Base-by-base conservation (phyloP, 2,113 vertebrate species). In the Ctenomys sociabilis region DNA sequence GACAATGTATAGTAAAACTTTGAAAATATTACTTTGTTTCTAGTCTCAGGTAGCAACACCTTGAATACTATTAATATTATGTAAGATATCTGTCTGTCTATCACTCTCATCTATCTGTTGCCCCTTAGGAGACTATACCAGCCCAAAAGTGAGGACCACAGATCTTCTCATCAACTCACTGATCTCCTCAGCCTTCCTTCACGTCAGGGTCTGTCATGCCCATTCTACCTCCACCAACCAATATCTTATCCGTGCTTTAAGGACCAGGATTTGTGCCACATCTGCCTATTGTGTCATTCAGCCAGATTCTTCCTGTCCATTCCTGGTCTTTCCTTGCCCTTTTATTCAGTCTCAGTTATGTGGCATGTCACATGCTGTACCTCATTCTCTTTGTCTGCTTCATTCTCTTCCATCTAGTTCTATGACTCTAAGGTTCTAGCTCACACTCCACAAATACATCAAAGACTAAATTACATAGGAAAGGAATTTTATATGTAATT, bases 361-460 rank as follows among this genome's bases (percentile, higher is more conserved):
- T 0, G 37, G 21, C 77, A 5, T 52, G 2, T 22, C 40, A 16
- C 28, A 40, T 0, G 2, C 19, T 4, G 21, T 43, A 5, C n/a
- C 81, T 16, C 57, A 13, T 85, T 37, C 6, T 40, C 37, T 4
- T 40, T 1, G 12, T 49, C 21, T 70, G 1, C 59, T 57, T 16
- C 13, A 40, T 59, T 61, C 45, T 88, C 57, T 66, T 85, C 14
- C 40, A 5, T 52, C 37, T 68, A 4, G 45, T 28, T 54, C 5
- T 7, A 8, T 3, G 14, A 12, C 4, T n/a, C n/a, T 52, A 63
- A 49, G n/a, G 13, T 59, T n/a, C 43, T n/a, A 30, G 14, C 66
- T 21, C 68, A 40, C 26, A 59, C 32, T 68, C 37, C 24, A 83
- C 11, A 77, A 63, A 85, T 30, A 89, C 11, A 12, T 0, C 10